Evolutionary conservation across 2,797 vertebrate species (phyloP).

Genomic region (Hypotaenidia philippensis): DNA sequence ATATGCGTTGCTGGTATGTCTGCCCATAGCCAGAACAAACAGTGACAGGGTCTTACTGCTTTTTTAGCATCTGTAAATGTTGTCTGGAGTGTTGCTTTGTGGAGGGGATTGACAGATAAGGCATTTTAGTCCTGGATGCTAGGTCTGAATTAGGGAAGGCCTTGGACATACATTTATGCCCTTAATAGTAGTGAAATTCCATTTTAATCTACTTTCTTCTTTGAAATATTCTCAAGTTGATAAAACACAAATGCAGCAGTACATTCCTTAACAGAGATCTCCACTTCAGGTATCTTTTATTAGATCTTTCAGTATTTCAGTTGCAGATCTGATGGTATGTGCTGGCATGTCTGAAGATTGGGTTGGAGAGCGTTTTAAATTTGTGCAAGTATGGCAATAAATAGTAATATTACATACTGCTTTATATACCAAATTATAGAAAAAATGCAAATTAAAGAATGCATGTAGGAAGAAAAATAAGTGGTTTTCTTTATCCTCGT

Average conservation of each 20-base stretch:
- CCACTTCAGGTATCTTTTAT: background rate
- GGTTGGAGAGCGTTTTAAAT: background rate
- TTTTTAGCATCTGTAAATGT: background rate
- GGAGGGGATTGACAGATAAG: background rate
- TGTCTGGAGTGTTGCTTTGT: background rate
- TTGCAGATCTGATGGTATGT: background rate
- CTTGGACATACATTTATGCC: background rate
- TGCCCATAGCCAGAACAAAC: background rate
- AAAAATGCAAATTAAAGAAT: background rate
- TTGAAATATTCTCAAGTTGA: background rate
- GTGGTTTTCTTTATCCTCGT: background rate
- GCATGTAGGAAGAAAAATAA: background rate
- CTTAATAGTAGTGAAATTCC: background rate
- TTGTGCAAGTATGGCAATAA: background rate
- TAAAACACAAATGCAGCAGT: background rate
- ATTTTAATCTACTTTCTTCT: background rate
- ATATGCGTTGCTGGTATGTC: rapidly evolving
- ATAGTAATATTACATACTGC: background rate
- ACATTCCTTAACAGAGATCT: background rate
- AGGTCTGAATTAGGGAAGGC: background rate
- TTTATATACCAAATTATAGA: background rate
- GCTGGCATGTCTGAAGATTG: background rate
- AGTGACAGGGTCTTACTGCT: background rate
- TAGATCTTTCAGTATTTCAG: background rate
- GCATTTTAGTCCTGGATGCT: background rate